Conservation (phyloP, 2,888 invertebrate genomes). For the Phaedon cochleariae region DNA sequence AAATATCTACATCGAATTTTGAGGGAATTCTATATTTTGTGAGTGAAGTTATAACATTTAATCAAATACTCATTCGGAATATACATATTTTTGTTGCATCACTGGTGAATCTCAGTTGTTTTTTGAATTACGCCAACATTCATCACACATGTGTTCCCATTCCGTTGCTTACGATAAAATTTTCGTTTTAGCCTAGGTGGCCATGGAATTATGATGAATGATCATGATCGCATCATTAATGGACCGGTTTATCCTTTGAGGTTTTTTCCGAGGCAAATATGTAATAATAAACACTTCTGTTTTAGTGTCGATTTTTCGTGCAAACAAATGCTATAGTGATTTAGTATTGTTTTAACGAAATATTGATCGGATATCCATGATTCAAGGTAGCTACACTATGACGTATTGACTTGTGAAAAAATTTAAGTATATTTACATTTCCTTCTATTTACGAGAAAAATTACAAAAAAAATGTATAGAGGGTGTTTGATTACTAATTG, state of each 20-base stretch:
- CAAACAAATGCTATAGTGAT: not conserved
- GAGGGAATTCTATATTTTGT: no score
- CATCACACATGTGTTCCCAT: slow-evolving; percentile 11
- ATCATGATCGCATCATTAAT: slow-evolving; percentile 8
- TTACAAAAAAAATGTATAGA: no score
- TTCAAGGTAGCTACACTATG: not conserved
- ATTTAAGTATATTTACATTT: not conserved
- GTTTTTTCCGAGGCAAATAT: not conserved
- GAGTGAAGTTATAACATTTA: no score
- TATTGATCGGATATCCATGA: not conserved
- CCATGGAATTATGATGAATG: slow-evolving; percentile 20
- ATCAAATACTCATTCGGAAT: no score
- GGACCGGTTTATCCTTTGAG: slow-evolving; percentile 10
- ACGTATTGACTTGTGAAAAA: not conserved
- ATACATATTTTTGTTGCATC: not conserved
- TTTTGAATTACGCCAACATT: not conserved
- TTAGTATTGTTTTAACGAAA: not conserved
- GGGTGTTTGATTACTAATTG: no score
- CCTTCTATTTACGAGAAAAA: not conserved
- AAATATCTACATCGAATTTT: no score
- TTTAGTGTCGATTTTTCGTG: not conserved
- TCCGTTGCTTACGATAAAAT: slow-evolving; percentile 10
- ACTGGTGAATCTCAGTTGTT: not conserved
- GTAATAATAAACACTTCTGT: not conserved
- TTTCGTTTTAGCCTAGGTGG: slow-evolving; percentile 16